A percentile compares a stretch with the other conserved stretches of the same genome.
phyloP scores from a whole-genome alignment of 2,888 invertebrate species.

The Linnaemya tessellans region DNA sequence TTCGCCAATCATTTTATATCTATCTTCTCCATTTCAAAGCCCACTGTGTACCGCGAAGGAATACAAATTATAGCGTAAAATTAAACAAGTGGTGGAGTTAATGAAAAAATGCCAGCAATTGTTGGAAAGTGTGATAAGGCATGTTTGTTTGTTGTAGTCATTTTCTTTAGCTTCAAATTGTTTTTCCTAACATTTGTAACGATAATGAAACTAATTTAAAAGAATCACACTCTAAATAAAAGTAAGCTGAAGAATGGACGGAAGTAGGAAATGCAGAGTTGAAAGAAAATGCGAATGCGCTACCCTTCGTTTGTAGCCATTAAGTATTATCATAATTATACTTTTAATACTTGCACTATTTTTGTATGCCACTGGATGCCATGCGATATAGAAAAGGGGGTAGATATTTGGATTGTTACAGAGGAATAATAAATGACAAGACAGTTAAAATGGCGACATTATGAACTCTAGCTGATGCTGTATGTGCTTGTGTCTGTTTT shows the following conservation, averaged over 20 bases:
- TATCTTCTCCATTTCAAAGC: too few species aligned
- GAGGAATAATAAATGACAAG: constrained; percentile 40
- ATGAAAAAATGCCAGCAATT: constrained; percentile 71
- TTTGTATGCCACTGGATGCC: not conserved
- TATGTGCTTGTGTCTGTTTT: not conserved
- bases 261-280: not conserved
- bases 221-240: constrained; percentile 66
- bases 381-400: constrained; percentile 1
- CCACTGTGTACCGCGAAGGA: not conserved
- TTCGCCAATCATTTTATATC: too few species aligned
- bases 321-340: constrained; percentile 1
- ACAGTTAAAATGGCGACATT: constrained; percentile 32
- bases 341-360: constrained; percentile 22
- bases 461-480: constrained; percentile 40
- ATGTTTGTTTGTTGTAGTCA: constrained; percentile 43
- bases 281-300: constrained; percentile 7
- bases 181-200: constrained; percentile 74
- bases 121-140: constrained; percentile 74
- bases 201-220: constrained; percentile 77
- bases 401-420: constrained; percentile 9
- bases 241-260: constrained; percentile 9
- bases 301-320: constrained; percentile 21
- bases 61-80: constrained; percentile 63
- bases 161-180: constrained; percentile 69
- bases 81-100: constrained; percentile 46